Conservation (phyloP, 2,888 invertebrate genomes). For the Noctua fimbriata region DNA sequence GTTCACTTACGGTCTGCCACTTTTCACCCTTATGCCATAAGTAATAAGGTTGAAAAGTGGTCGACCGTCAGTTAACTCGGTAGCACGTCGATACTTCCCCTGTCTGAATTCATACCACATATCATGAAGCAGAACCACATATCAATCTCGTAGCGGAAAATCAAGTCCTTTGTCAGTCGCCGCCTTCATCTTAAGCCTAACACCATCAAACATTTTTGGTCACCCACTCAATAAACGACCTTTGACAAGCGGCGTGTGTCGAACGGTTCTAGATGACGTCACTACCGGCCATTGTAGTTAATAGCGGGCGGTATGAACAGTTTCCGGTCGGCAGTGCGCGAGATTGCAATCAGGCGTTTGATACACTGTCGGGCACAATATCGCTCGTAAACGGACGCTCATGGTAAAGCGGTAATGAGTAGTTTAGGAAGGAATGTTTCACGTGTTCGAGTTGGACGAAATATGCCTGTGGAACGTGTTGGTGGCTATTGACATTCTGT, state of each 20-base stretch:
- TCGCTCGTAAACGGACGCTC: conserved; percentile 55
- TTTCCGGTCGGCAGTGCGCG: conserved; percentile 63
- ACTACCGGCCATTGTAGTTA: conserved; percentile 53
- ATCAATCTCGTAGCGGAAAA: conserved; percentile 23
- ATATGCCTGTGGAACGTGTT: conserved; percentile 7
- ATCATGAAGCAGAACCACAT: not conserved
- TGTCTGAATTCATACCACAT: not conserved
- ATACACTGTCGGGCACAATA: conserved; percentile 65
- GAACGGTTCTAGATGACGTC: conserved; percentile 48
- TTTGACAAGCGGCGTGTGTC: conserved; percentile 48
- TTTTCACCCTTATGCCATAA: not conserved
- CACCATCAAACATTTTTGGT: conserved; percentile 46
- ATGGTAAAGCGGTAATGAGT: conserved; percentile 54
- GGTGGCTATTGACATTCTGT: not conserved
- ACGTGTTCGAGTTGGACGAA: conserved; percentile 16
- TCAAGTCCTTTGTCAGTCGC: conserved; percentile 24
- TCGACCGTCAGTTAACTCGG: not conserved
- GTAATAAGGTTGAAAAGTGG: not conserved
- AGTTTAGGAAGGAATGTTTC: conserved; percentile 45
- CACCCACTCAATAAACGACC: conserved; percentile 50
- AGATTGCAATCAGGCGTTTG: conserved; percentile 66
- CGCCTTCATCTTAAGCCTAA: conserved; percentile 16
- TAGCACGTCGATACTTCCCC: not conserved
- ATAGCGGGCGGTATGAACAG: conserved; percentile 58
- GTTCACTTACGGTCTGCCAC: not conserved